Conservation (phyloP, 2,888 invertebrate genomes). For the Dicyrtoma fusca region DNA sequence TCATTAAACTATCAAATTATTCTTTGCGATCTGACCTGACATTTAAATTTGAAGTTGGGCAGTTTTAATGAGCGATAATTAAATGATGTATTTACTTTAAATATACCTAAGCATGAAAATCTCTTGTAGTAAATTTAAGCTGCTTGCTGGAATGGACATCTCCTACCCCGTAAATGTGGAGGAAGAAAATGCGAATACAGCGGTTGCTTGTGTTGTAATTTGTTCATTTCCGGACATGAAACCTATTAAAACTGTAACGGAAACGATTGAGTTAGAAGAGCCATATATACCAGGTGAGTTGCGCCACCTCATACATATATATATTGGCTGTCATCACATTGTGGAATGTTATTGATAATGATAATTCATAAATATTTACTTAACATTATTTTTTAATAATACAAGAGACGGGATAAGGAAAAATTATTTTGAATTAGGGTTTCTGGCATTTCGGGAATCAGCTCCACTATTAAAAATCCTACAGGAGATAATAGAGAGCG, state of each 20-base stretch:
- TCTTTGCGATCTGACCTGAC: not conserved
- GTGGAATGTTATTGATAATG: too few species aligned
- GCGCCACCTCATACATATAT: not conserved
- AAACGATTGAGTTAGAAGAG: slow-evolving; percentile 55
- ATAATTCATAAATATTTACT: too few species aligned
- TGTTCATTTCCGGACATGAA: slow-evolving; percentile 48
- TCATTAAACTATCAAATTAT: not conserved
- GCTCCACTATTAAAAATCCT: slow-evolving; percentile 57
- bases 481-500: slow-evolving; percentile 54
- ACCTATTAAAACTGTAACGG: slow-evolving; percentile 44
- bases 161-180: slow-evolving; percentile 41
- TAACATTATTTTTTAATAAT: too few species aligned
- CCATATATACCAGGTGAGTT: slow-evolving; percentile 59
- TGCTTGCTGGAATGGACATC: slow-evolving; percentile 52
- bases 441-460: slow-evolving; percentile 61
- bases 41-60: too few species aligned
- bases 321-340: too few species aligned
- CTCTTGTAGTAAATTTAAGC: slow-evolving; percentile 40
- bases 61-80: too few species aligned
- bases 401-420: not conserved
- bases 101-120: not conserved
- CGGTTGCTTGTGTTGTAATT: slow-evolving; percentile 47
- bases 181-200: slow-evolving; percentile 23
- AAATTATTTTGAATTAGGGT: slow-evolving; percentile 57
- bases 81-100: not conserved